Conservation (phyloP, 2,888 invertebrate genomes). For the Campoplex capitator region DNA sequence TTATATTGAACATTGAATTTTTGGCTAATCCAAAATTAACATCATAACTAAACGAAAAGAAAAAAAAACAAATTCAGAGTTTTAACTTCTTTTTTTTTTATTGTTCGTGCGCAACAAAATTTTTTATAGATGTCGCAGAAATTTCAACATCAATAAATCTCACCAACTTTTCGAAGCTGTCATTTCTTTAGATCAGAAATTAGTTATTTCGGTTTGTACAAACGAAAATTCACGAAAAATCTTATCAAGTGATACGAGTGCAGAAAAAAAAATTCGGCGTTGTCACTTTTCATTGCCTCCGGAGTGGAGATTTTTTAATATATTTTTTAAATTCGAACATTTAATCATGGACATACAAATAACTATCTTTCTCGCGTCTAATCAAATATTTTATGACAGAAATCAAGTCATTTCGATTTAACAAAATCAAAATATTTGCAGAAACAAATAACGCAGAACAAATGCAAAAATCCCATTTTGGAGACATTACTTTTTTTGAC, state of each 20-base stretch:
- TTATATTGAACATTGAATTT: too few species aligned
- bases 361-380: not conserved
- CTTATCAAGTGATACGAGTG: not conserved
- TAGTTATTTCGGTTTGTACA: not conserved
- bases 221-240: not conserved
- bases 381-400: not conserved
- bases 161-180: not conserved
- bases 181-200: not conserved
- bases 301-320: not conserved
- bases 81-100: not conserved
- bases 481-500: not conserved
- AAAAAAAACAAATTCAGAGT: not conserved
- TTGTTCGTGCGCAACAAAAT: not conserved
- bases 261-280: not conserved
- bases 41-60: not conserved
- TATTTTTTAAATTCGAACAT: not conserved
- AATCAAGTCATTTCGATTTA: not conserved
- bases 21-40: not conserved
- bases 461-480: not conserved
- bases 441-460: not conserved
- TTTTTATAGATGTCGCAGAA: not conserved
- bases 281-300: not conserved
- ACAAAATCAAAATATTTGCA: not conserved
- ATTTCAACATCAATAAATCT: not conserved
- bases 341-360: not conserved